Percentiles rank a stretch among this genome's conserved stretches.
phyloP scores from a whole-genome alignment of 1,140 invertebrate species.

The Drosophila micromelanica region DNA sequence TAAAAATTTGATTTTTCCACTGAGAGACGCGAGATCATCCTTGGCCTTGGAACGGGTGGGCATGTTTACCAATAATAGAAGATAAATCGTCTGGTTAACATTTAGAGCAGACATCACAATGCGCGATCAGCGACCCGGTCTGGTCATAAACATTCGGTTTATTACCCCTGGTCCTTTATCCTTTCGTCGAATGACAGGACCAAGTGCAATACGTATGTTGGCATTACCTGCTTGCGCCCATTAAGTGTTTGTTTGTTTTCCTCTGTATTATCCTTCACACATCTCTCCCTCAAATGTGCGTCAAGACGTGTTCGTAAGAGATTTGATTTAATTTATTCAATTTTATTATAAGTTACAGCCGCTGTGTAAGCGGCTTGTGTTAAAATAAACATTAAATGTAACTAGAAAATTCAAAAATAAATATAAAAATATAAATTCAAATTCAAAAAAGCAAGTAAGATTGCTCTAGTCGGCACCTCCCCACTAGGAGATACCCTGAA shows the following conservation, averaged over 20 bases:
- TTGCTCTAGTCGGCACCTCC: too few relatives aligned
- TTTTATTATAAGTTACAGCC: too few relatives aligned
- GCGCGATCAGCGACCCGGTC: slow-evolving; percentile 59
- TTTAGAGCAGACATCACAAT: slow-evolving; percentile 73
- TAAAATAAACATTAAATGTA: too few relatives aligned
- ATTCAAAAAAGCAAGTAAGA: too few relatives aligned
- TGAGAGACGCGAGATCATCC: slow-evolving; percentile 52
- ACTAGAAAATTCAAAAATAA: too few relatives aligned
- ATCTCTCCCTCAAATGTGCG: slow-evolving; percentile 11
- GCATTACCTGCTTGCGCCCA: slow-evolving; percentile 44
- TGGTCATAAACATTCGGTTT: slow-evolving; percentile 58
- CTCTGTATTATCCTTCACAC: slow-evolving; percentile 13
- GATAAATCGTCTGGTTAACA: slow-evolving; percentile 80
- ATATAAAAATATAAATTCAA: too few relatives aligned
- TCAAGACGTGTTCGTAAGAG: slow-evolving; percentile 70
- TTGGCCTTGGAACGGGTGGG: slow-evolving; percentile 67
- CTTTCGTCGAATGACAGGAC: slow-evolving; percentile 60
- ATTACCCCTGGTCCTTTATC: slow-evolving; percentile 51
- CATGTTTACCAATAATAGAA: slow-evolving; percentile 78
- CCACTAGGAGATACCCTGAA: too few relatives aligned
- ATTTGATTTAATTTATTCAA: slow-evolving; percentile 37
- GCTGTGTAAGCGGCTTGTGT: too few relatives aligned
- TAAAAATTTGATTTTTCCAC: slow-evolving; percentile 74
- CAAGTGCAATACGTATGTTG: background rate
- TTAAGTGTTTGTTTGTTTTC: slow-evolving; percentile 7